These are phyloP conservation scores for Anguilla japonica DNA, from an alignment of 2,113 vertebrate species.

Conservation along the genomic window DNA sequence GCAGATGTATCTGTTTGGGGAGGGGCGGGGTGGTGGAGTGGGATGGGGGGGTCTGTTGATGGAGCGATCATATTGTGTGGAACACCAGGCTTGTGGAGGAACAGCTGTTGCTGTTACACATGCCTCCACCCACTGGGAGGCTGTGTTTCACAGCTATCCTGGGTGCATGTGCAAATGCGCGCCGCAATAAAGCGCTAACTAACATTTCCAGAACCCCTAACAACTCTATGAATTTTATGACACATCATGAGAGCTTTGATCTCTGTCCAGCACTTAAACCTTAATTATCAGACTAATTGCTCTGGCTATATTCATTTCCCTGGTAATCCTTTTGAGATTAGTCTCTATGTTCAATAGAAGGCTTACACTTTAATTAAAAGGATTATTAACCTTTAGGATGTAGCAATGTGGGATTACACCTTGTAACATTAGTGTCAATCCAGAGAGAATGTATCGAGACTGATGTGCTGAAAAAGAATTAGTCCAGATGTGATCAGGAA, in stretches of 20 bases:
- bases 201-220: constrained; percentile 80
- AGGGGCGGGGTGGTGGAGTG: not conserved
- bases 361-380: constrained; percentile 97
- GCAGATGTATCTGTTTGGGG: constrained; percentile 87
- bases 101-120: constrained; percentile 91
- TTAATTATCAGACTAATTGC: constrained; percentile 99
- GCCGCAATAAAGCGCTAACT: constrained; percentile 84
- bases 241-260: constrained; percentile 88
- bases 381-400: constrained; percentile 94
- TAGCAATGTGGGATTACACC: constrained; percentile 78
- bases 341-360: constrained; percentile 88
- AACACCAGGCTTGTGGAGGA: constrained; percentile 86
- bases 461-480: constrained; percentile 33
- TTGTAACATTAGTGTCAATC: constrained; percentile 71
- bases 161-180: constrained; percentile 74
- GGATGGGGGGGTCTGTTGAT: constrained; percentile 76
- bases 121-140: constrained; percentile 84
- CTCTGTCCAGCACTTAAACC: constrained; percentile 95
- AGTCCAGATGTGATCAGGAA: constrained; percentile 58
- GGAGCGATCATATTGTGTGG: constrained; percentile 96
- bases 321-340: constrained; percentile 95
- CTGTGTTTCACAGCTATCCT: constrained; percentile 85
- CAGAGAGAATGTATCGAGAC: constrained; percentile 45
- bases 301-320: constrained; percentile 91
- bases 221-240: constrained; percentile 94